A percentile compares a stretch with the other conserved stretches of the same genome.
Evolutionary conservation across 1,140 invertebrate genomes (phyloP).

Genomic region (Lepidotrigona ventralis): DNA sequence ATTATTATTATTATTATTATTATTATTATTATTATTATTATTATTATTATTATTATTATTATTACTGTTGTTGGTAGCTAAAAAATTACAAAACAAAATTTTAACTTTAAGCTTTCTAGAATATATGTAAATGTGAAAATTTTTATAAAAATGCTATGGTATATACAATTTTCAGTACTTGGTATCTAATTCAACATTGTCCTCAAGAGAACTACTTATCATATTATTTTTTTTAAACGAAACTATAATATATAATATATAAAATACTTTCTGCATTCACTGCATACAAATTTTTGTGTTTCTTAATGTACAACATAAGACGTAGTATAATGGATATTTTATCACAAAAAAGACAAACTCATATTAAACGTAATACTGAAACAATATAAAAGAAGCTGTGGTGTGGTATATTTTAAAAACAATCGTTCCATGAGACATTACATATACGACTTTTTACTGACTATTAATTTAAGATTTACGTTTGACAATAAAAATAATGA

Average conservation of each 20-base stretch:
- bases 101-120: not conserved
- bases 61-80: not conserved
- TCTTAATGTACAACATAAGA: not conserved
- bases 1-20: not conserved
- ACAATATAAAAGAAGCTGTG: not conserved
- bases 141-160: slow-evolving; percentile 8
- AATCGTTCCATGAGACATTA: not conserved
- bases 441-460: not conserved
- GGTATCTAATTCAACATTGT: not conserved
- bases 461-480: not conserved
- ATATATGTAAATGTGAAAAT: slow-evolving; percentile 22
- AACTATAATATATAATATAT: too few species aligned
- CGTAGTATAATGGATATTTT: not conserved
- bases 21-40: not conserved
- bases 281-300: not conserved
- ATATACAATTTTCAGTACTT: slow-evolving; percentile 15
- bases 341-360: not conserved
- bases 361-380: not conserved
- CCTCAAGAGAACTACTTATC: not conserved
- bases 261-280: not conserved
- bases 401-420: not conserved
- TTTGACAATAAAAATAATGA: not conserved
- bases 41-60: not conserved
- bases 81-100: not conserved
- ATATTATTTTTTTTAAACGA: not conserved